Evolutionary conservation across 2,797 vertebrate genomes (phyloP).

Genomic region (Sternarchorhynchus goeldii): DNA sequence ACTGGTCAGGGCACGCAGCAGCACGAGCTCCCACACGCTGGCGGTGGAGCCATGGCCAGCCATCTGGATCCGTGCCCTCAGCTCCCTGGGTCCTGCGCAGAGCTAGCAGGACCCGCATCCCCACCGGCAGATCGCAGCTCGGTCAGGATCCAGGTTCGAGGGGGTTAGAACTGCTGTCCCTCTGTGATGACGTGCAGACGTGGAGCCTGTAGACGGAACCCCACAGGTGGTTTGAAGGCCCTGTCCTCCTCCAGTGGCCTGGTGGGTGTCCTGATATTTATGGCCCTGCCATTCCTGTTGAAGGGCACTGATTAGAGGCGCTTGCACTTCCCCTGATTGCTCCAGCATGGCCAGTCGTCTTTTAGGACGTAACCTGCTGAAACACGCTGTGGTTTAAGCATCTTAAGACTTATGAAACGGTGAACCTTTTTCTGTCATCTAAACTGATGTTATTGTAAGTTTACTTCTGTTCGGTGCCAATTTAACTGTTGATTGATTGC

Average conservation of each 20-base stretch:
- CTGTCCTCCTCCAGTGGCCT: conserved; percentile 27
- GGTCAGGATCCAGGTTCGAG: conserved; percentile 65
- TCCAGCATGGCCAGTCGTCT: background rate
- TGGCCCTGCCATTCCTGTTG: conserved; percentile 66
- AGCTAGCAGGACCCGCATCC: conserved; percentile 4
- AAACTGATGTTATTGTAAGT: too few species aligned
- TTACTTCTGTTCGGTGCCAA: background rate
- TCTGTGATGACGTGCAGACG: conserved; percentile 56
- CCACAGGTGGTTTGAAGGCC: conserved; percentile 57
- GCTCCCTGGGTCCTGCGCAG: background rate
- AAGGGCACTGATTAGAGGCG: conserved; percentile 62
- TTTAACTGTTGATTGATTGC: background rate
- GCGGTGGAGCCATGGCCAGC: background rate
- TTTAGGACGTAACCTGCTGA: background rate
- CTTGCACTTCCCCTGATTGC: conserved; percentile 42
- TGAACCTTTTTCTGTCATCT: too few species aligned
- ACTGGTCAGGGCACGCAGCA: background rate
- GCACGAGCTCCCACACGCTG: conserved; percentile 18
- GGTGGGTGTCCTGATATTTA: conserved; percentile 57
- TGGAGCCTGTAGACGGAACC: conserved; percentile 60
- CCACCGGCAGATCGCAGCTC: conserved; percentile 26
- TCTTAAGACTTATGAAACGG: too few species aligned
- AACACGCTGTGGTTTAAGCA: background rate
- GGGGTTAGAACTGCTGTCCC: conserved; percentile 65
- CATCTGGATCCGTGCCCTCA: conserved; percentile 1